These are phyloP conservation scores for Mormyrus hasselquistii DNA, from an alignment of 2,797 vertebrate species.

Conservation along the genomic window DNA sequence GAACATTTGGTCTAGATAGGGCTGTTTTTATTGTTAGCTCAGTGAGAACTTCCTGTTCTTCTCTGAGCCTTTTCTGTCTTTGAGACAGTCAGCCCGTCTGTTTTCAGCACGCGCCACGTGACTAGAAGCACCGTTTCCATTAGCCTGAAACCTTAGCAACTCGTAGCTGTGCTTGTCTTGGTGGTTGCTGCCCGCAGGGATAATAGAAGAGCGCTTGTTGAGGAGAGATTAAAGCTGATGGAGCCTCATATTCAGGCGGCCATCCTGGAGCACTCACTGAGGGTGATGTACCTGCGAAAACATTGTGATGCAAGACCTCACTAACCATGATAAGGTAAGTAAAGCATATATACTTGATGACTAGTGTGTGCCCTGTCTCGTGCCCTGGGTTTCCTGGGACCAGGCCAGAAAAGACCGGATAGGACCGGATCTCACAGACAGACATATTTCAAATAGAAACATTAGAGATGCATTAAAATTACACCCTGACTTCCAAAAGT, in stretches of 20 bases:
- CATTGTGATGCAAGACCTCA: background rate
- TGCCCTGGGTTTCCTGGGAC: background rate
- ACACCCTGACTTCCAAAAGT: background rate
- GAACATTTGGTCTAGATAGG: slow-evolving; percentile 10
- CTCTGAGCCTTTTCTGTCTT: background rate
- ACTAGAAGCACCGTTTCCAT: background rate
- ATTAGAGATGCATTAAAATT: background rate
- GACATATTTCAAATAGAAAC: background rate
- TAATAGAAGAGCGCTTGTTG: background rate
- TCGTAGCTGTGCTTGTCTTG: background rate
- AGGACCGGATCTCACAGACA: background rate
- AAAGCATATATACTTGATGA: background rate
- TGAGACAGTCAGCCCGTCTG: background rate
- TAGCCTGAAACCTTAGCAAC: background rate
- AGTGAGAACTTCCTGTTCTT: background rate
- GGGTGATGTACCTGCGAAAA: background rate
- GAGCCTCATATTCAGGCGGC: background rate
- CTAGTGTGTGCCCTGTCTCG: background rate
- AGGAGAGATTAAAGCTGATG: background rate
- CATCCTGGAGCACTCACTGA: background rate
- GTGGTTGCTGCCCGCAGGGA: background rate
- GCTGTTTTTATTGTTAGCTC: background rate
- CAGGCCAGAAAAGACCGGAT: background rate
- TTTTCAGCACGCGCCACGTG: background rate
- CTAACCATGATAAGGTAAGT: background rate